Evolutionary conservation across 2,797 vertebrate genomes (phyloP), one percentile per base, ranked within the genome.

Genomic region (Lutjanus argentimaculatus): DNA sequence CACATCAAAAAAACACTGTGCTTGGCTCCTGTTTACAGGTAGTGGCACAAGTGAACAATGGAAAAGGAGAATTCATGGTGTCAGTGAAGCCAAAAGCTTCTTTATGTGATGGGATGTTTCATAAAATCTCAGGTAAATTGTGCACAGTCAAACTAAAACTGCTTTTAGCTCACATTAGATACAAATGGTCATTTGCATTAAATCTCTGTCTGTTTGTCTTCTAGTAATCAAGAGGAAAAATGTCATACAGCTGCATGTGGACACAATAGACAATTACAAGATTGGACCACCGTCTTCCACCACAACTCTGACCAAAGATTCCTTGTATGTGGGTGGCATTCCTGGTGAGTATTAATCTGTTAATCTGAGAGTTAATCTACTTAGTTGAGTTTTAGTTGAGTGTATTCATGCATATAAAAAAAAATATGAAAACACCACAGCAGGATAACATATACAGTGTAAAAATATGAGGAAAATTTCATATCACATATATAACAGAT

Each of bases 31-130:
- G 14, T 84, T 94, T 91, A 21, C 93, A 99, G 98, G 92, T 99
- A 61, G 92, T 95, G 6, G 97, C 95, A 21, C 93, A 91, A 80
- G 95, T 97, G 67, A 95, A 94, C 87, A 96, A 95, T 45, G 96
- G 95, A 59, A 94, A 92, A 58, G 96, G 96, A 45, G 91, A 94
- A 55, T 97, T 97, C 84, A 93, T 86, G 67, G 95, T 94, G 42
- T 97, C 97, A 0, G 93, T 99, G 75, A 94, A 89, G 69, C 96
- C 97, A 7, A 93, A 95, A 85, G 89, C 87, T 19, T 90, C 96
- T 75, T 91, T 99, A 25, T 97, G 97, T 89, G 95, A 97, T 22
- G 97, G 97, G 30, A 88, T 85, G 51, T 98, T 97, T 95, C 98
- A 99, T 84, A 96, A 95, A 9, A 92, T 99, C 78, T 93, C 96